Conservation (phyloP, 2,888 invertebrate genomes). For the Chelonus formosanus region DNA sequence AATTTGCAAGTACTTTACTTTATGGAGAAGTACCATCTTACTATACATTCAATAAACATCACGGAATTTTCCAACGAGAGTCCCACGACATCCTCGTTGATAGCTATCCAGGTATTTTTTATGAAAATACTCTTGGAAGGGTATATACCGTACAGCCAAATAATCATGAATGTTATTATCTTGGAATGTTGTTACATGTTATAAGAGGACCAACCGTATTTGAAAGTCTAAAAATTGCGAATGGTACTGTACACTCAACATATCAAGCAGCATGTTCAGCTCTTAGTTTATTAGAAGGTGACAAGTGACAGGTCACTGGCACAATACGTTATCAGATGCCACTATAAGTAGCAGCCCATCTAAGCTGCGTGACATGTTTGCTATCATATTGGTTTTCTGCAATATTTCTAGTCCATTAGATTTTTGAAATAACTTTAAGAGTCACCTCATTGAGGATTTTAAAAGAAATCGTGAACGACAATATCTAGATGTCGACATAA, state of each 20-base stretch:
- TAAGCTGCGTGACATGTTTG: neutral
- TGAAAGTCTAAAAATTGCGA: slow-evolving; percentile 40
- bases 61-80: slow-evolving; percentile 42
- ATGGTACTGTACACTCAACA: too few relatives aligned
- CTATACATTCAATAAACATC: slow-evolving; percentile 41
- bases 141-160: neutral
- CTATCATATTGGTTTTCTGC: neutral
- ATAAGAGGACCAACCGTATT: slow-evolving; percentile 46
- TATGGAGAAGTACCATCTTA: neutral
- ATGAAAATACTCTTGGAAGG: neutral
- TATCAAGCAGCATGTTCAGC: too few relatives aligned
- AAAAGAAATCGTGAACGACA: neutral
- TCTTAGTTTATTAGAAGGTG: too few relatives aligned
- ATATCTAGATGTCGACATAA: neutral
- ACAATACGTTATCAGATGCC: neutral
- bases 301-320: too few relatives aligned
- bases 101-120: neutral
- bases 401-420: too few relatives aligned
- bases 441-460: neutral
- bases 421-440: too few relatives aligned
- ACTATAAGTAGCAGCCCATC: neutral
- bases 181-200: neutral
- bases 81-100: neutral
- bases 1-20: neutral
- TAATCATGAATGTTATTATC: neutral